Evolutionary conservation across 2,888 invertebrate genomes (phyloP), one percentile per base, ranked within the genome.

Genomic region (Rotaria magnacalcarata): DNA sequence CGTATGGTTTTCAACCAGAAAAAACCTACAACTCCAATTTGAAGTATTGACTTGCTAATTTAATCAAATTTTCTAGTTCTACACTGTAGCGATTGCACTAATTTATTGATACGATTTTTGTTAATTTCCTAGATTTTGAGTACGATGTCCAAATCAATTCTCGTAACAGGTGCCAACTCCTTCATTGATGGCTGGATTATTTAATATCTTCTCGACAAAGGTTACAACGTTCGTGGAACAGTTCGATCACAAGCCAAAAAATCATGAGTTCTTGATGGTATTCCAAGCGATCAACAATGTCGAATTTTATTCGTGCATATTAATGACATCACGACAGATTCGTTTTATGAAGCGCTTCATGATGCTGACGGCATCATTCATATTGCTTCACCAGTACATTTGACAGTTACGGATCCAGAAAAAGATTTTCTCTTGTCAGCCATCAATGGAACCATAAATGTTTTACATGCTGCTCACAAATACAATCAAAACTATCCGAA

Each of bases 181-280:
- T 93, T 90, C 89, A 89, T 92, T 85, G 92, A 91, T 47, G 89
- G 91, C n/a, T 92, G 92, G 88, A 90, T 92, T 85, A 91, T 92
- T 47, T 90, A 91, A 87, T 90, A 91, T 87, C 89, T 93, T 52
- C 90, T 91, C 87, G 90, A 91, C 85, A 90, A 90, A 84, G 92
- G 92, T 3, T 92, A 92, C 89, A 88, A 89, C 85, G 92, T 93
- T 4, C 88, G 92, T 52, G 93, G 92, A 47, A 92, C 92, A 2
- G 91, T 92, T 7, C 88, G 92, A 27, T 34, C 27, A 11, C 74
- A 34, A 74, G 74, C 74, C 16, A 41, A 74, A 34, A 4, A 74
- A 27, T 14, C 8, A 41, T 5, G 14, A 74, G 74, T 74, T 91
- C 91, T 43, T 89, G 90, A 11, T 91, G 90, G 10, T 14, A 50